Evolutionary conservation across 2,113 vertebrate genomes (phyloP), one percentile per base, ranked within the genome.

Genomic region (Cavia aperea): DNA sequence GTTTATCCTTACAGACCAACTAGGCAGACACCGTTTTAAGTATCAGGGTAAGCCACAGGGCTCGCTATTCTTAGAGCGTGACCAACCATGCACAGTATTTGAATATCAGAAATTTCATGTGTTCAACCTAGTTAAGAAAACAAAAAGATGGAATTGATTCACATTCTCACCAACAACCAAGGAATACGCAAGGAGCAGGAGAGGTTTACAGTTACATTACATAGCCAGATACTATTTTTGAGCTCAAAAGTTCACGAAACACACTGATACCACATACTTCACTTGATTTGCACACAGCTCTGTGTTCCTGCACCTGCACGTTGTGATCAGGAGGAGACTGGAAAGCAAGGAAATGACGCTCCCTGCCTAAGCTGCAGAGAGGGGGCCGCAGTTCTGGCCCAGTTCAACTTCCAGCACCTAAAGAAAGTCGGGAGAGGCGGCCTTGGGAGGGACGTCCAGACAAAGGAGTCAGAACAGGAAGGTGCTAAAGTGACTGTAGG

Each of bases 371-470:
- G 49, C 66, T 21, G 7, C 8, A 5, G 79, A 60, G 58, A 18
- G 13, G 70, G 10, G 5, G 43, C 11, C 26, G 4, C 43, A 3
- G 13, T n/a, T 33, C 3, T 1, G 7, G 19, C 43, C 31, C 23
- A 5, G 6, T 24, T 56, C 54, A 18, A 3, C 54, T 21, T 56
- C 78, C 16, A 0, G 51, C 2, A 1, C 54, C 16, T 16, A 7
- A 23, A n/a, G 63, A 66, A n/a, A 6, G 24, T 5, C 3, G 2
- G 83, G 14, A 36, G 70, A 15, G 2, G 26, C 24, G 56, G 21
- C 36, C 56, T 46, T 6, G n/a, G 73, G 46, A 39, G 18, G 9
- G 8, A n/a, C 5, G 4, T 6, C 0, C 1, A 2, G 86, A n/a
- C 19, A n/a, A 21, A 94, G 77, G 58, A 46, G 51, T 7, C 5